Evolutionary conservation across 2,113 vertebrate species (phyloP), one percentile per base, ranked within the genome.

Genomic region (Micromys minutus): DNA sequence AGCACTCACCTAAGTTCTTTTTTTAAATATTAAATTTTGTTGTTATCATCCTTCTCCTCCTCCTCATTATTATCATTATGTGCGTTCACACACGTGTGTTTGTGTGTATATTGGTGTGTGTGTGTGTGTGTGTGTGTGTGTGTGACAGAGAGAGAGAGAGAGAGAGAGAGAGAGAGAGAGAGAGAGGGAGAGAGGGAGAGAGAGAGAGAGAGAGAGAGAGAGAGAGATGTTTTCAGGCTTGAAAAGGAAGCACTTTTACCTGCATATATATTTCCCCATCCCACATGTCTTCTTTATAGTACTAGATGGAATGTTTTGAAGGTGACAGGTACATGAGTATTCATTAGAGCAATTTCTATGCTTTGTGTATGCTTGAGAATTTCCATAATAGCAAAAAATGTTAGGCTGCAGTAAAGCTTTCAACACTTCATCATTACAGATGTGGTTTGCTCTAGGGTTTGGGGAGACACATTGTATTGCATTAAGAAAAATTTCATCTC

Each of bases 331-430:
- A 47, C 17, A 50, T 69, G 50, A 36, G 42, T 75, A 88, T 94
- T 87, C 39, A 81, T 83, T 91, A 63, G n/a, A 61, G 50, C 13
- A 69, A 67, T 77, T 96, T 91, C 76, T 91, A 36, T 15, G 75
- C 34, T 83, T 81, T 83, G 9, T 83, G 7, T 69, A 57, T 87
- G 19, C 74, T 89, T 75, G 67, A 87, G 36, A 94, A 50, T 12
- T 90, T 90, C 55, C n/a, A 67, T 47, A 87, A 80, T 74, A 89
- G 77, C 21, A 57, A 57, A 59, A 89, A 93, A 65, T 12, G 16
- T 92, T 75, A 29, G 55, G 87, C n/a, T 89, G 19, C 42, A 61
- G 45, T 39, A 72, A 86, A 89, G 5, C 59, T 93, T 87, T 87
- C 11, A 61, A 76, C 42, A 81, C 19, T 94, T 95, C 11, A 71